A percentile compares a stretch with the other conserved stretches of the same genome.
Evolutionary conservation across 2,888 invertebrate species (phyloP).

Genomic region (Cenopis cana): DNA sequence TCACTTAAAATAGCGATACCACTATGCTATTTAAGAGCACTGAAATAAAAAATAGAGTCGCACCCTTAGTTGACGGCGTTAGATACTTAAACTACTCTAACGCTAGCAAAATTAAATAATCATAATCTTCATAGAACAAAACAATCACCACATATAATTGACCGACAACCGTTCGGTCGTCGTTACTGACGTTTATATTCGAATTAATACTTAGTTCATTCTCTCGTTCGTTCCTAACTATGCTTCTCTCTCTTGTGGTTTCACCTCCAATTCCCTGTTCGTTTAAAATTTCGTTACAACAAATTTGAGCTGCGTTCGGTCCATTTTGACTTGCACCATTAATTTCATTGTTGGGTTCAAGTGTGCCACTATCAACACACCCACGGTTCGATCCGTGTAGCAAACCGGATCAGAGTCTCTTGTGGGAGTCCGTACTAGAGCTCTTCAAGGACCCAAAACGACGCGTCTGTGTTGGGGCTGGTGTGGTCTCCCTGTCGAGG

Average conservation of each 20-base stretch:
- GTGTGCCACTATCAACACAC: conserved; percentile 50
- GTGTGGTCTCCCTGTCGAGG: conserved; percentile 71
- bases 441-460: conserved; percentile 76
- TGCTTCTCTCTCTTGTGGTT: conserved; percentile 54
- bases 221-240: conserved; percentile 66
- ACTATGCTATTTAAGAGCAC: background rate
- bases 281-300: conserved; percentile 38
- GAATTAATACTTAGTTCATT: conserved; percentile 52
- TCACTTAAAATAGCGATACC: conserved; percentile 19
- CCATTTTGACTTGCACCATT: conserved; percentile 32
- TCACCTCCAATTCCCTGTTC: conserved; percentile 50
- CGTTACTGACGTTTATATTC: conserved; percentile 53
- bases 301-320: conserved; percentile 41
- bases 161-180: conserved; percentile 61
- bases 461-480: conserved; percentile 61
- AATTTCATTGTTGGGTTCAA: conserved; percentile 11
- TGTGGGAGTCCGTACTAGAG: conserved; percentile 74
- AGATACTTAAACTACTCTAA: conserved; percentile 53
- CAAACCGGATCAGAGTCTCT: conserved; percentile 80
- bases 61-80: conserved; percentile 27
- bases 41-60: conserved; percentile 5
- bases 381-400: conserved; percentile 57
- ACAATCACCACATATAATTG: conserved; percentile 74
- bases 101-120: conserved; percentile 63
- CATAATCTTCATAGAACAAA: conserved; percentile 62